Evolutionary conservation across 2,113 vertebrate species (phyloP).

Genomic region (Entosphenus tridentatus): DNA sequence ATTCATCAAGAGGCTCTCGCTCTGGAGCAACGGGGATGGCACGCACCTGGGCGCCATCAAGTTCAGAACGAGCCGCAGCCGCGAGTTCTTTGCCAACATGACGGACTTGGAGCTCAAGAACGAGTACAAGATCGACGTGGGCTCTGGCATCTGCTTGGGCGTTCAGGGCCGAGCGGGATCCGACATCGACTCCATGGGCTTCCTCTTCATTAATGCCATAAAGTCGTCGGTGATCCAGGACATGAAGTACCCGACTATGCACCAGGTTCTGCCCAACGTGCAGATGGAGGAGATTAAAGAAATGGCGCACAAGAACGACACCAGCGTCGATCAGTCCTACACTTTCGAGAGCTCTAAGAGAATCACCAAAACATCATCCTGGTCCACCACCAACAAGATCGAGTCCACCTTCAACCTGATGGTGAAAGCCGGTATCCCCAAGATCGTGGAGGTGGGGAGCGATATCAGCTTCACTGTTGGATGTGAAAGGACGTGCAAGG

Average conservation of each 20-base stretch:
- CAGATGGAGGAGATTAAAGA: slow-evolving; percentile 10
- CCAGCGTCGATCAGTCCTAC: background rate
- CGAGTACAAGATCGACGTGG: slow-evolving; percentile 11
- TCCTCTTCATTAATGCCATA: slow-evolving; percentile 12
- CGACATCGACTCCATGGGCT: slow-evolving; percentile 11
- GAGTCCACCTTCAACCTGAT: background rate
- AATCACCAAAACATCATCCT: slow-evolving; percentile 11
- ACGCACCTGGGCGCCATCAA: slow-evolving; percentile 14
- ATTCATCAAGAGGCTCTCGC: slow-evolving; percentile 12
- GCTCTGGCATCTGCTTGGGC: slow-evolving; percentile 15
- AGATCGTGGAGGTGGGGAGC: background rate
- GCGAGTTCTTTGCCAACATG: slow-evolving; percentile 12
- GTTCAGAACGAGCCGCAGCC: slow-evolving; percentile 10
- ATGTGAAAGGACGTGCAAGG: no score
- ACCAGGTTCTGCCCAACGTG: slow-evolving; percentile 8
- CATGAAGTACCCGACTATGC: slow-evolving; percentile 12
- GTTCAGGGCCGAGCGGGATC: background rate
- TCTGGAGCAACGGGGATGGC: slow-evolving; percentile 14
- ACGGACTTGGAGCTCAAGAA: slow-evolving; percentile 11
- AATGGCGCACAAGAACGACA: background rate
- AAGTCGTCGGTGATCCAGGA: slow-evolving; percentile 9
- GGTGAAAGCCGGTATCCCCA: slow-evolving; percentile 11
- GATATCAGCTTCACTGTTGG: no score
- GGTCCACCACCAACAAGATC: slow-evolving; percentile 8
- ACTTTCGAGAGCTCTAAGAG: slow-evolving; percentile 8